Percentiles rank a stretch among this genome's conserved stretches.
phyloP scores from a whole-genome alignment of 2,888 invertebrate species.

The Dicranocentrus wangi region DNA sequence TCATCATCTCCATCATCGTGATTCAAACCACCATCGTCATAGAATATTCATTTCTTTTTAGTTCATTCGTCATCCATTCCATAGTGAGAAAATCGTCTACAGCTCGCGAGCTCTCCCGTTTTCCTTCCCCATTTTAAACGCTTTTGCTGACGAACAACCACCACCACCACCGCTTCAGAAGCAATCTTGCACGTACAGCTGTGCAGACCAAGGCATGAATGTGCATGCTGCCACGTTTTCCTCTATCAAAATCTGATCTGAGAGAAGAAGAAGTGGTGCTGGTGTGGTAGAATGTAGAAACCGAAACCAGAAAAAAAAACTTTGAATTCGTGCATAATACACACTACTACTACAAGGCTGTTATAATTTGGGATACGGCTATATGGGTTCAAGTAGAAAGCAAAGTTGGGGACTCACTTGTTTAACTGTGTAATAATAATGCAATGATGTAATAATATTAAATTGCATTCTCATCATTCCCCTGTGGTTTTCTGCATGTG shows the following conservation, averaged over 20 bases:
- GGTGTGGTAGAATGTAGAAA: no score
- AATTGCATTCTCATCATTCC: slow-evolving; percentile 64
- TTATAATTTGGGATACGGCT: no score
- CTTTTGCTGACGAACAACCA: background rate
- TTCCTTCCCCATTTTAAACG: no score
- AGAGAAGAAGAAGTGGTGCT: background rate
- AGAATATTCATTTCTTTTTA: slow-evolving; percentile 53
- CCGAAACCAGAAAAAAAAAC: background rate
- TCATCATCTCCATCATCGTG: slow-evolving; percentile 42
- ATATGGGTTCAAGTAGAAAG: slow-evolving; percentile 31
- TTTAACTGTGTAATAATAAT: slow-evolving; percentile 56
- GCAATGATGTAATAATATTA: slow-evolving; percentile 61
- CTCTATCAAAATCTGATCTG: background rate
- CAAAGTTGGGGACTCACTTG: slow-evolving; percentile 51
- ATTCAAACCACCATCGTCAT: slow-evolving; percentile 34
- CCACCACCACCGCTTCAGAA: no score
- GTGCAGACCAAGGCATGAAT: background rate
- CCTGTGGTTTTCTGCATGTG: slow-evolving; percentile 64
- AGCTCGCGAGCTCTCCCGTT: no score
- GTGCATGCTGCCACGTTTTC: slow-evolving; percentile 16
- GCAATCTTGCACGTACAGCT: background rate
- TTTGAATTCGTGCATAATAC: slow-evolving; percentile 5
- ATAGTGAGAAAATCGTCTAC: background rate
- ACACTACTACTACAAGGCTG: background rate
- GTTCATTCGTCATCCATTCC: slow-evolving; percentile 45